Evolutionary conservation across 2,797 vertebrate species (phyloP).

Genomic region (Cyprinodon diabolis): DNA sequence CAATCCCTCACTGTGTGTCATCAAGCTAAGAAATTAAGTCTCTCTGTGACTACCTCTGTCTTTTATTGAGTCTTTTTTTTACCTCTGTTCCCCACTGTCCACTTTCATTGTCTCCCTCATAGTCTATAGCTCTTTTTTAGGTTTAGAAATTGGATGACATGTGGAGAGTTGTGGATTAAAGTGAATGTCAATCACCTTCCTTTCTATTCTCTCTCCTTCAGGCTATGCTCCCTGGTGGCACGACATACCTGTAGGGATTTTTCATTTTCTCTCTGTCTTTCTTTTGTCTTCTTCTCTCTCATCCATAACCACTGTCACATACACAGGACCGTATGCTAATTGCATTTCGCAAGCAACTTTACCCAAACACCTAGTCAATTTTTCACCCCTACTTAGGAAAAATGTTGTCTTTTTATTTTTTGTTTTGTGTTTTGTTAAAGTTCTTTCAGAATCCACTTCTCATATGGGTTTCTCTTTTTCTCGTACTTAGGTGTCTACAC

Average conservation of each 20-base stretch:
- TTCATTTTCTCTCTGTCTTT: constrained; percentile 25
- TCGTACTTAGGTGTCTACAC: constrained; percentile 22
- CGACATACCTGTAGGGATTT: constrained; percentile 62
- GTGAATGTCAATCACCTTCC: constrained; percentile 72
- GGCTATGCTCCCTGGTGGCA: constrained; percentile 64
- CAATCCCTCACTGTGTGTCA: constrained; percentile 42
- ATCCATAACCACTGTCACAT: constrained; percentile 37
- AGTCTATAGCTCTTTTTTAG: constrained; percentile 45
- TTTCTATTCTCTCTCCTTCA: constrained; percentile 64
- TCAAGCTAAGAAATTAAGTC: constrained; percentile 41
- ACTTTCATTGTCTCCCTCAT: constrained; percentile 49
- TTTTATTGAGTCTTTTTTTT: constrained; percentile 11
- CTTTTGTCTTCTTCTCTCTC: constrained; percentile 34
- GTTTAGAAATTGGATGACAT: constrained; percentile 70
- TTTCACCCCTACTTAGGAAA: constrained; percentile 22
- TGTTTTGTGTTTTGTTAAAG: constrained; percentile 30
- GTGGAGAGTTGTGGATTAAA: constrained; percentile 70
- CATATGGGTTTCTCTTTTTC: constrained; percentile 42
- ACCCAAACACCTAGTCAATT: constrained; percentile 32
- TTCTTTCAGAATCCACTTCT: constrained; percentile 33
- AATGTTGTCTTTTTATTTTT: background rate
- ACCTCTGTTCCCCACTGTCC: constrained; percentile 42
- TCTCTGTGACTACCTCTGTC: constrained; percentile 27
- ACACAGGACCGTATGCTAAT: constrained; percentile 56
- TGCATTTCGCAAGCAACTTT: constrained; percentile 41